Base-by-base conservation (phyloP, 2,888 invertebrate species). In the Hybos culiciformis region DNA sequence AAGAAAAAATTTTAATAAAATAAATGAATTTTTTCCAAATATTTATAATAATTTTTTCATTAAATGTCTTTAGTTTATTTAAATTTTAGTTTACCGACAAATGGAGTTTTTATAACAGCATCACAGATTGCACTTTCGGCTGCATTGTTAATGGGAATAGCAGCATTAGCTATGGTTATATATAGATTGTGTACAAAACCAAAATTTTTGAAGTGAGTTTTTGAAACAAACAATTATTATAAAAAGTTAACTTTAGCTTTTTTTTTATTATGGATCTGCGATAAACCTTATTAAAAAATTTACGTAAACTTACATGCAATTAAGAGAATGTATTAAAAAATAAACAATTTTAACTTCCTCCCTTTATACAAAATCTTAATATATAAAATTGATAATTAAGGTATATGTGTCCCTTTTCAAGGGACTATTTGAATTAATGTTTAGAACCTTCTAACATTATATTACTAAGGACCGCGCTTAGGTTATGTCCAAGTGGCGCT, bases 111-210 rank as follows among this genome's bases (percentile, higher is more conserved):
- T 37, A 38, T 53, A 8, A 53, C 53, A 7, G 56, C 54, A 12
- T 51, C 55, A 38, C 53, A 55, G 41, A 52, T 56, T 26, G 51
- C 54, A 15, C 46, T 56, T 19, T 50, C 53, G 11, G 51, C 53
- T 19, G 54, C 55, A 8, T 44, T 56, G 18, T 46, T 55, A 14
- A 53, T 56, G 53, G 56, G 55, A 24, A 50, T 55, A 23, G 50
- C 54, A 2, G 54, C 55, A 15, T 37, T 56, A 15, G 45, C 48
- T n/a, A 52, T 52, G 49, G 48, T 56, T 12, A 44, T 54, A 5
- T 51, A 54, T 19, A 48, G 54, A 33, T 39, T 54, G n/a, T 56
- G 54, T 23, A 50, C 51, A 37, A 52, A 48, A 19, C 51, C 54
- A 14, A 46, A 48, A 23, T 51, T 50, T 48, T 43, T 51, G 17